Percentiles rank a stretch among this genome's conserved stretches.
Conservation (phyloP, 2,797 vertebrate species). For the Artibeus lituratus region DNA sequence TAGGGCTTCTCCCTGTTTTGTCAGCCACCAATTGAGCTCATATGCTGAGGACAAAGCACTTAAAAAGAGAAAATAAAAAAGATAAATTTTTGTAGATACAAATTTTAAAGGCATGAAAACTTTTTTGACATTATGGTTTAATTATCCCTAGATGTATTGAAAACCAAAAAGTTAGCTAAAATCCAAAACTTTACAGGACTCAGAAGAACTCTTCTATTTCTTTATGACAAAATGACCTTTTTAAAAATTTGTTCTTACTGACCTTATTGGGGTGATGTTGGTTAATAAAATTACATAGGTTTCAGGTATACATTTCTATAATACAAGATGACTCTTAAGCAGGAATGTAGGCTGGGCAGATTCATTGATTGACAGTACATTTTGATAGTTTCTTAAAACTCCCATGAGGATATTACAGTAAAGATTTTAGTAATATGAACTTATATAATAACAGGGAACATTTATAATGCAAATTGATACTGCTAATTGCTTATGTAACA, state of each 20-base stretch:
- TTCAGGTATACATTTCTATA: neutral
- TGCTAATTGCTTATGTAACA: neutral
- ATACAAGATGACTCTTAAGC: neutral
- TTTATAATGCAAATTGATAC: conserved; percentile 21
- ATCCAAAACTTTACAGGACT: neutral
- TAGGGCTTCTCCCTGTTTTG: neutral
- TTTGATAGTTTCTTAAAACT: conserved; percentile 34
- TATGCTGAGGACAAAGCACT: neutral
- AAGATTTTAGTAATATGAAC: conserved; percentile 46
- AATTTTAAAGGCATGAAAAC: conserved; percentile 22
- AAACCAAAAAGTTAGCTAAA: conserved; percentile 26
- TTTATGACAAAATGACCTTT: neutral
- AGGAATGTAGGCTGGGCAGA: neutral
- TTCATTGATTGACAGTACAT: conserved; percentile 15
- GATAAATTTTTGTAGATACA: neutral
- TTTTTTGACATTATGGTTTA: neutral
- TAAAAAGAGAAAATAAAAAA: conserved; percentile 26
- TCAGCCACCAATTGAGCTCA: neutral
- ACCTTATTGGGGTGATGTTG: neutral
- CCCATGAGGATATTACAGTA: neutral
- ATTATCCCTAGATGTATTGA: neutral
- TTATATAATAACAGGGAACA: neutral
- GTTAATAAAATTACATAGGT: neutral
- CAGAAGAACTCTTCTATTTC: neutral
- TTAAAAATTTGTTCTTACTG: neutral